Conservation (phyloP, 2,113 vertebrate species). For the Hippocampus comes region DNA sequence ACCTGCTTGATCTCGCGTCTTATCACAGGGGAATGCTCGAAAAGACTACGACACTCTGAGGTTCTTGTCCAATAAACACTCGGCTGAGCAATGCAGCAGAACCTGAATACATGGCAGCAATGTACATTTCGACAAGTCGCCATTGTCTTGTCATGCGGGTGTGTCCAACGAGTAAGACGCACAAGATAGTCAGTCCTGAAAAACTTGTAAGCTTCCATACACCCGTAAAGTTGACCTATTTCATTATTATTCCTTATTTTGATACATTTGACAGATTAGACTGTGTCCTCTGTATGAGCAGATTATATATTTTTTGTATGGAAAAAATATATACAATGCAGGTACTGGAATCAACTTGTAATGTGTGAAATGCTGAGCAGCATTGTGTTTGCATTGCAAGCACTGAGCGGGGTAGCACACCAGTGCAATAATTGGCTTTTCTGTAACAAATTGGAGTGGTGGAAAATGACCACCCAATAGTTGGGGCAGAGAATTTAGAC, state of each 20-base stretch:
- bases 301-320: neutral
- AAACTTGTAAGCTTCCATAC: neutral
- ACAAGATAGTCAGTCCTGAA: neutral
- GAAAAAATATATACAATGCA: neutral
- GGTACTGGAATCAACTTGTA: neutral
- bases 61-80: neutral
- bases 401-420: no score
- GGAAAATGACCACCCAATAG: no score
- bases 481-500: no score
- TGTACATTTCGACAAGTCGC: neutral
- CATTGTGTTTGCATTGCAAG: neutral
- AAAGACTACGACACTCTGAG: neutral
- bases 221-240: neutral
- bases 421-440: no score
- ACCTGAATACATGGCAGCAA: neutral
- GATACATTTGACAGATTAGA: neutral
- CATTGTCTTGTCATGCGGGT: neutral
- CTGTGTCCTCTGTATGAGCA: constrained; percentile 30
- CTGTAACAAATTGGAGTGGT: no score
- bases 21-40: neutral
- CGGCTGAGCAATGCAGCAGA: neutral
- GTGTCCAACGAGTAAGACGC: neutral
- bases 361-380: neutral
- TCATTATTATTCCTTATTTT: neutral
- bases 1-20: constrained; percentile 1